These are phyloP conservation scores for Pollachius pollachius DNA, from an alignment of 2,113 vertebrate genomes.

Conservation along the genomic window DNA sequence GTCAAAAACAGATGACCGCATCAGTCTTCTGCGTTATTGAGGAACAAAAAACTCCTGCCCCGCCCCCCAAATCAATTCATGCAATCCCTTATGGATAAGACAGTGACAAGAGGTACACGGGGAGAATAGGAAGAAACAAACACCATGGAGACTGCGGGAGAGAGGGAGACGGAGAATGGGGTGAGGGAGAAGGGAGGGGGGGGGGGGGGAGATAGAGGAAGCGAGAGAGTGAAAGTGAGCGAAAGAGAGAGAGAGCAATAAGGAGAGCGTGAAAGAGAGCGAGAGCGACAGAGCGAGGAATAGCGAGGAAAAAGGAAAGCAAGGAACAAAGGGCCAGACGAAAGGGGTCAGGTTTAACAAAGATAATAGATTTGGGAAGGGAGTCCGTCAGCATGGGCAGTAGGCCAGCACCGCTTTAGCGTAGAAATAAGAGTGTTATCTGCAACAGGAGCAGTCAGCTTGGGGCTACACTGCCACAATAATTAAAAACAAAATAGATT, in stretches of 20 bases:
- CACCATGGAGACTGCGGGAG: too few relatives aligned
- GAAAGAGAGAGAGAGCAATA: neutral
- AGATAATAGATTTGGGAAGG: too few relatives aligned
- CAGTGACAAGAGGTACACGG: constrained; percentile 4
- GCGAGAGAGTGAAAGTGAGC: too few relatives aligned
- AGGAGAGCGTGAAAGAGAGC: neutral
- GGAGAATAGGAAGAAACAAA: neutral
- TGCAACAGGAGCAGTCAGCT: too few relatives aligned
- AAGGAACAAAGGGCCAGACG: neutral
- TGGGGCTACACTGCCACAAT: too few relatives aligned
- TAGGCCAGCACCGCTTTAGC: neutral
- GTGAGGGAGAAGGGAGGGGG: neutral
- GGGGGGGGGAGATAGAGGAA: too few relatives aligned
- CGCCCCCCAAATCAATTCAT: constrained; percentile 17
- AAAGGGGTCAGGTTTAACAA: too few relatives aligned
- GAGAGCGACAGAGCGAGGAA: neutral
- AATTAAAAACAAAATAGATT: too few relatives aligned
- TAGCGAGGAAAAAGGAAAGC: too few relatives aligned
- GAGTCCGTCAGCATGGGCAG: neutral
- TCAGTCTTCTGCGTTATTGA: constrained; percentile 23
- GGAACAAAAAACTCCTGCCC: neutral
- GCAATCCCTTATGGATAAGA: constrained; percentile 10
- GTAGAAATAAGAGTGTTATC: neutral
- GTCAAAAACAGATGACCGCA: constrained; percentile 33
- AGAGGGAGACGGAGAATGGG: neutral